phyloP scores from a whole-genome alignment of 64 coral and sea anemone genomes.

The Porites australiensis region DNA sequence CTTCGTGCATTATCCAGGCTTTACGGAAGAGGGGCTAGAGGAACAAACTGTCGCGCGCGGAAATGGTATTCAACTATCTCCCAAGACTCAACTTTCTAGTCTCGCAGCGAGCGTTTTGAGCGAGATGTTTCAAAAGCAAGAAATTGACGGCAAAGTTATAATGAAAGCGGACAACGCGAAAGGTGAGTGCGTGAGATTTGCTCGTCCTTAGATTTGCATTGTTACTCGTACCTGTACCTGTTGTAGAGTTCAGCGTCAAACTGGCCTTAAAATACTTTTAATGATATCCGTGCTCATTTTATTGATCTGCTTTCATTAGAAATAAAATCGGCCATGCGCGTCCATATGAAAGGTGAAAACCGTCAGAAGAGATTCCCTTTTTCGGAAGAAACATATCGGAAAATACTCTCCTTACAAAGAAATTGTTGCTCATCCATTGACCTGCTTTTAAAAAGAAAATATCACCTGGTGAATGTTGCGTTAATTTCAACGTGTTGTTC shows the following conservation, averaged over 20 bases:
- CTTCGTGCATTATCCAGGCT: conserved; percentile 65
- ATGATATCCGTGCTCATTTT: not conserved
- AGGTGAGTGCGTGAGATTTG: conserved; percentile 43
- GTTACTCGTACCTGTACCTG: not conserved
- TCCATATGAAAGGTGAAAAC: not conserved
- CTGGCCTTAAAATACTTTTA: not conserved
- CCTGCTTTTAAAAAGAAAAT: no score
- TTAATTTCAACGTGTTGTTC: no score
- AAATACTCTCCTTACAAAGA: no score
- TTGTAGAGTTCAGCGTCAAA: not conserved
- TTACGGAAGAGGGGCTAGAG: conserved; percentile 83
- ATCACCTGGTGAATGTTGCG: no score
- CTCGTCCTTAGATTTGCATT: not conserved
- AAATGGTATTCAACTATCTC: conserved; percentile 66
- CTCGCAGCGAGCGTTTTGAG: conserved; percentile 84
- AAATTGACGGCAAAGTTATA: conserved; percentile 92
- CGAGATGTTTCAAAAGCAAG: conserved; percentile 91
- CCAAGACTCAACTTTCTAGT: conserved; percentile 54
- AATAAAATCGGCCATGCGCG: conserved; percentile 8
- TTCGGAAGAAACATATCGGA: not conserved
- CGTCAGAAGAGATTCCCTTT: not conserved
- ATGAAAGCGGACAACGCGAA: conserved; percentile 93
- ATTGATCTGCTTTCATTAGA: conserved; percentile 13
- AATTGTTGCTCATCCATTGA: no score
- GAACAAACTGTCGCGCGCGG: conserved; percentile 63